Percentiles rank a stretch among this genome's conserved stretches.
Evolutionary conservation across 2,113 vertebrate species (phyloP).

Genomic region (Chlamydotis undulata): DNA sequence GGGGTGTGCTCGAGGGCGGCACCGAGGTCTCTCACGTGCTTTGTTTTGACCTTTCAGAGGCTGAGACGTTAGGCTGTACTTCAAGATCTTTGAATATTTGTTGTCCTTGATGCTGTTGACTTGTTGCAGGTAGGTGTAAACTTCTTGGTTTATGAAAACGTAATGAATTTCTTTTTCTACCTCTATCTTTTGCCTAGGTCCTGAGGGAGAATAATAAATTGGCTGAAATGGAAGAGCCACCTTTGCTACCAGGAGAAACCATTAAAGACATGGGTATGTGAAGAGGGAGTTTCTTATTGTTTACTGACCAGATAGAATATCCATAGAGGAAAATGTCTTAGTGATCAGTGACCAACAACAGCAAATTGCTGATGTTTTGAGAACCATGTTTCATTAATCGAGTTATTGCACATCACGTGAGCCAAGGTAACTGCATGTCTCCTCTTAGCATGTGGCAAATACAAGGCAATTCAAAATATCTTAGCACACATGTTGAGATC

Average conservation of each 20-base stretch:
- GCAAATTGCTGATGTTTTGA: neutral
- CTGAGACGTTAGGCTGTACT: neutral
- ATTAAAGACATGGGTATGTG: conserved; percentile 88
- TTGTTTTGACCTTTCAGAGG: neutral
- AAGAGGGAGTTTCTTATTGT: neutral
- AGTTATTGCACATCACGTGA: neutral
- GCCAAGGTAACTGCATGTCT: neutral
- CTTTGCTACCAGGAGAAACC: conserved; percentile 89
- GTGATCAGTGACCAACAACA: accelerated
- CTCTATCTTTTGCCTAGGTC: conserved; percentile 56
- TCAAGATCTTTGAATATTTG: neutral
- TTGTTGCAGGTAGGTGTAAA: neutral
- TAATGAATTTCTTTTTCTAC: neutral
- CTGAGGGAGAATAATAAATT: conserved; percentile 84
- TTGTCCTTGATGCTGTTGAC: neutral
- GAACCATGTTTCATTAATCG: neutral
- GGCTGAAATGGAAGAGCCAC: conserved; percentile 88
- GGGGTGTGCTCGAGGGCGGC: neutral
- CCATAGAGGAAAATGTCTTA: neutral
- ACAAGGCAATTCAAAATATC: accelerated
- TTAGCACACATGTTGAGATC: neutral
- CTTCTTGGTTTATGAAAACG: neutral
- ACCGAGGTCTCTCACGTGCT: neutral
- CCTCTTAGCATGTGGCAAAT: neutral
- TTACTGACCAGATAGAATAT: neutral